A percentile compares a stretch with the other conserved stretches of the same genome.
These are phyloP conservation scores for Coleophora deauratella DNA, from an alignment of 2,888 invertebrate genomes.

Conservation along the genomic window DNA sequence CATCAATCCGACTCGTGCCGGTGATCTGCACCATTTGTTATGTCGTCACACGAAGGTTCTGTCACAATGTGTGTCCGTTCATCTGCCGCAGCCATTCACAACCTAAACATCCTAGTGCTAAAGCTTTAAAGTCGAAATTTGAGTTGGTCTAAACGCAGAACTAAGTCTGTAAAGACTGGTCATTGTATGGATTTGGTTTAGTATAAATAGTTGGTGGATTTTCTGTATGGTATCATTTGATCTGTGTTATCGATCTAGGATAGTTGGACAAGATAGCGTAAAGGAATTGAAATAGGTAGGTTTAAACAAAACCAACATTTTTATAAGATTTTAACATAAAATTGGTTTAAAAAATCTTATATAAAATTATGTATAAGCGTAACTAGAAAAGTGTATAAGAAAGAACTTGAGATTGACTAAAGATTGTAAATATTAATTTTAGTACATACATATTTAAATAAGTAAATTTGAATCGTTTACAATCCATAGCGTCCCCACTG, in stretches of 20 bases:
- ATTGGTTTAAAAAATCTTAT: too few relatives aligned
- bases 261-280: constrained; percentile 3
- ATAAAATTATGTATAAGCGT: too few relatives aligned
- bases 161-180: constrained; percentile 19
- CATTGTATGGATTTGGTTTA: constrained; percentile 29
- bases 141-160: background rate
- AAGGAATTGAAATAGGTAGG: background rate
- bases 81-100: background rate
- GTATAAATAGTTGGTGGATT: constrained; percentile 46
- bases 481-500: too few relatives aligned
- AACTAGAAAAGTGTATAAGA: too few relatives aligned
- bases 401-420: too few relatives aligned
- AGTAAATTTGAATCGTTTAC: too few relatives aligned
- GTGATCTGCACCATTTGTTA: constrained; percentile 6
- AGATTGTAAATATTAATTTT: too few relatives aligned
- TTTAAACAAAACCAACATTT: too few relatives aligned
- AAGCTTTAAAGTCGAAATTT: background rate
- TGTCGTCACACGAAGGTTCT: constrained; percentile 7
- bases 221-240: constrained; percentile 38
- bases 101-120: background rate
- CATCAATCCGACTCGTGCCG: background rate
- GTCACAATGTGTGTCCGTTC: constrained; percentile 1
- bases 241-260: constrained; percentile 23
- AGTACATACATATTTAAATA: too few relatives aligned
- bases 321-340: too few relatives aligned